These are phyloP conservation scores for Pomacea maculata DNA, from an alignment of 1,140 invertebrate species.

Conservation along the genomic window DNA sequence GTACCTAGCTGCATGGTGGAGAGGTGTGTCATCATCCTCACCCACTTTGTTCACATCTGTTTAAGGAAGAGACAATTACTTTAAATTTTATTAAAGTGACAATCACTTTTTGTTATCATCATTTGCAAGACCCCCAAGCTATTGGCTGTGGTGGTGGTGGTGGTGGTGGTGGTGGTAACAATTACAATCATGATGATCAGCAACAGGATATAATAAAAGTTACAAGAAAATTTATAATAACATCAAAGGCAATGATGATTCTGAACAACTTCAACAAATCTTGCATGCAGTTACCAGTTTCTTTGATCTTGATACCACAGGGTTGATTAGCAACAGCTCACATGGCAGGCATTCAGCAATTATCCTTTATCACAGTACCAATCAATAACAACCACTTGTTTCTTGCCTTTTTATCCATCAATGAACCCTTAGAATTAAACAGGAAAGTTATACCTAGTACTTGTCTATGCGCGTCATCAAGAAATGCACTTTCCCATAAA, in stretches of 20 bases:
- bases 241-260: neutral
- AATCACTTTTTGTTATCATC: neutral
- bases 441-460: no score
- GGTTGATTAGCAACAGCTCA: neutral
- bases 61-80: neutral
- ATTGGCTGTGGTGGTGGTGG: neutral
- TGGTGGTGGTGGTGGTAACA: neutral
- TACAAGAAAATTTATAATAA: neutral
- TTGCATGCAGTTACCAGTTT: neutral
- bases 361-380: neutral
- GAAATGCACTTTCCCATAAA: no score
- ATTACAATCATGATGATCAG: neutral
- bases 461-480: no score
- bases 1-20: slow-evolving; percentile 66
- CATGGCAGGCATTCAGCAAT: neutral
- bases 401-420: neutral
- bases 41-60: slow-evolving; percentile 61
- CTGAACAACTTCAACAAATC: neutral
- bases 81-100: neutral
- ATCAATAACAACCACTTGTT: neutral
- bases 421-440: neutral
- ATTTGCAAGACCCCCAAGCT: neutral
- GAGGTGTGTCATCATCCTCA: slow-evolving; percentile 63
- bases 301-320: neutral
- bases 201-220: neutral